A percentile compares a stretch with the other conserved stretches of the same genome.
Evolutionary conservation across 2,797 vertebrate genomes (phyloP).

Genomic region (Etheostoma perlongum): DNA sequence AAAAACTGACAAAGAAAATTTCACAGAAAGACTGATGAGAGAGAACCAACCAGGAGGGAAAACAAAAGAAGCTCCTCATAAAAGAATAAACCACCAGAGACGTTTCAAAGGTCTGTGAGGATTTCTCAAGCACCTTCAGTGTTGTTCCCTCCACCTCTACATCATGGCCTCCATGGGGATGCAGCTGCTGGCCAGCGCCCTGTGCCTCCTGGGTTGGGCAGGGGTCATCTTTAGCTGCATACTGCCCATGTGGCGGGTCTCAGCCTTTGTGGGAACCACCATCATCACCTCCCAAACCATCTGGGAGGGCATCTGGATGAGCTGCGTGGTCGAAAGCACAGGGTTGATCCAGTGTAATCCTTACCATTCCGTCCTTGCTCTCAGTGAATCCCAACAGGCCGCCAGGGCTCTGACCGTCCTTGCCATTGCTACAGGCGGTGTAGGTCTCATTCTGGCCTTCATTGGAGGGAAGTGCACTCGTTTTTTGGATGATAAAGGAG

Average conservation of each 20-base stretch:
- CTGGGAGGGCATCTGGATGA: conserved; percentile 89
- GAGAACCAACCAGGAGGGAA: neutral
- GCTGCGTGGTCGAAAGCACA: conserved; percentile 84
- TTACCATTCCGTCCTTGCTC: conserved; percentile 82
- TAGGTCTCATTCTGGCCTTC: conserved; percentile 85
- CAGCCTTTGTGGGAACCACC: conserved; percentile 84
- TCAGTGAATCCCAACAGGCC: conserved; percentile 80
- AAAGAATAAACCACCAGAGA: neutral
- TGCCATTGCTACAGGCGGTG: conserved; percentile 69
- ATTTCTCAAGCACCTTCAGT: neutral
- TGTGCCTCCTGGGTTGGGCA: conserved; percentile 84
- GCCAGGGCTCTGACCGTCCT: conserved; percentile 81
- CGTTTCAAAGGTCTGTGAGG: conserved; percentile 16
- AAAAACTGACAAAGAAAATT: conserved; percentile 18
- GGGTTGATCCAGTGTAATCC: conserved; percentile 84
- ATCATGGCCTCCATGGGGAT: conserved; percentile 83
- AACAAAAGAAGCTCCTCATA: conserved; percentile 11
- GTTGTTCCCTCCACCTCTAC: neutral
- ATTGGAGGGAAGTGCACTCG: conserved; percentile 88
- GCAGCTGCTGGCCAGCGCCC: conserved; percentile 81
- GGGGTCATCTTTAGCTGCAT: conserved; percentile 78
- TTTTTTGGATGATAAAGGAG: conserved; percentile 77
- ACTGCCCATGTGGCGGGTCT: conserved; percentile 86
- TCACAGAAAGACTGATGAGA: neutral
- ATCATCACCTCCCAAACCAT: conserved; percentile 83